Evolutionary conservation across 2,888 invertebrate species (phyloP).

Genomic region (Agonopterix subpropinquella): DNA sequence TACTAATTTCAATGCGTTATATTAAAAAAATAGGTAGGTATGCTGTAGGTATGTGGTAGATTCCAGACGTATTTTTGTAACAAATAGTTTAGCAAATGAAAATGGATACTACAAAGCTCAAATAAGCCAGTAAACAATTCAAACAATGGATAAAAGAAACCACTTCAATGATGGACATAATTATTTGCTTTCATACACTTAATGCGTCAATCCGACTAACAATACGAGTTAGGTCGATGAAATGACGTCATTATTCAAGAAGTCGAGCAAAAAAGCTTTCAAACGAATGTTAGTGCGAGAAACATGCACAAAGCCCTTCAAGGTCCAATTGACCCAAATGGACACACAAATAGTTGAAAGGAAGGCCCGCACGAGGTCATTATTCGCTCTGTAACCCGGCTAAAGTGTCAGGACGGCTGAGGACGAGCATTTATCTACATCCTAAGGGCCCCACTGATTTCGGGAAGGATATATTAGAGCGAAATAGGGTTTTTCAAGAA

Average conservation of each 20-base stretch:
- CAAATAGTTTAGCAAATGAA: no score
- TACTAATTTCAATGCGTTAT: no score
- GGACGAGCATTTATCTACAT: constrained; percentile 68
- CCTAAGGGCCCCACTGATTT: constrained; percentile 67
- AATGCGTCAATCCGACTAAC: background rate
- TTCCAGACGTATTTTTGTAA: no score
- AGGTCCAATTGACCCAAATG: constrained; percentile 71
- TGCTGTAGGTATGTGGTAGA: no score
- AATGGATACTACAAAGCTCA: no score
- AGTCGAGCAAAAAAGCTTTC: constrained; percentile 58
- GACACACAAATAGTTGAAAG: constrained; percentile 69
- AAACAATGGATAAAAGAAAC: background rate
- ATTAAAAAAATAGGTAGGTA: no score
- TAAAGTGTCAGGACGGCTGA: constrained; percentile 63
- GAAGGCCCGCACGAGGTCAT: constrained; percentile 57
- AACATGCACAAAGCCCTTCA: constrained; percentile 61
- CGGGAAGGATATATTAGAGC: constrained; percentile 51
- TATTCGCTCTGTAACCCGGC: constrained; percentile 62
- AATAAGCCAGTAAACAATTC: no score
- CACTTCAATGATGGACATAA: background rate
- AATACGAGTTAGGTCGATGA: background rate
- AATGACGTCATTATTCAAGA: constrained; percentile 32
- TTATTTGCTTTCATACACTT: background rate
- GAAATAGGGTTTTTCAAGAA: constrained; percentile 53
- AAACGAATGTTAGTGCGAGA: constrained; percentile 41